Conservation (phyloP, 2,113 vertebrate genomes). For the Campylomormyrus tamandua region DNA sequence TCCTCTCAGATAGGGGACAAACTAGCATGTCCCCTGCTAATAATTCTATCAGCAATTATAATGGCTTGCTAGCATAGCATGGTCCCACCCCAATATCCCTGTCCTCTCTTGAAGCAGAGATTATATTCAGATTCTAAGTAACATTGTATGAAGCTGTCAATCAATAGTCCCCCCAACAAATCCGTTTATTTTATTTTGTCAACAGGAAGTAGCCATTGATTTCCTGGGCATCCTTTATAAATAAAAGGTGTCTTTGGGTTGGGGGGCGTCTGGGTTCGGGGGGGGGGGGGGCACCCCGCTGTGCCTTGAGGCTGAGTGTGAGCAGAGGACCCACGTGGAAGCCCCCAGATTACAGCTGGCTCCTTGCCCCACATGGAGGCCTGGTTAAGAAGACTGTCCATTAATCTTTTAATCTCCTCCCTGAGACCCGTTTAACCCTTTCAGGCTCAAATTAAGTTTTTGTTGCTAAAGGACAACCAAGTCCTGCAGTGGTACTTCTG, state of each 20-base stretch:
- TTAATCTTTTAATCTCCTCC: too few relatives aligned
- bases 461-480: too few relatives aligned
- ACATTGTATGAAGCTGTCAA: not conserved
- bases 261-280: too few relatives aligned
- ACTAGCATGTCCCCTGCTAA: not conserved
- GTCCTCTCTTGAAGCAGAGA: not conserved
- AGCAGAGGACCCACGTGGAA: too few relatives aligned
- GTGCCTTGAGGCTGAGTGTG: too few relatives aligned
- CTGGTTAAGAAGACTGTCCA: too few relatives aligned
- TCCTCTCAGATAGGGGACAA: not conserved
- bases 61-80: not conserved
- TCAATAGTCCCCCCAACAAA: not conserved
- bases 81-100: not conserved
- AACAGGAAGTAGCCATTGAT: not conserved
- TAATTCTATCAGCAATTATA: slow-evolving; percentile 3
- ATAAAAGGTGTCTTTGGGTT: not conserved
- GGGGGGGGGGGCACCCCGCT: too few relatives aligned
- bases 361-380: too few relatives aligned
- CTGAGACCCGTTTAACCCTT: too few relatives aligned
- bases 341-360: too few relatives aligned
- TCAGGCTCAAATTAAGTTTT: too few relatives aligned
- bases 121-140: not conserved
- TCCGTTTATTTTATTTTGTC: not conserved
- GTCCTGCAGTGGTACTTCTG: too few relatives aligned
- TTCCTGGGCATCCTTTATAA: not conserved